Evolutionary conservation across 2,797 vertebrate genomes (phyloP).

Genomic region (Sus cebifrons): DNA sequence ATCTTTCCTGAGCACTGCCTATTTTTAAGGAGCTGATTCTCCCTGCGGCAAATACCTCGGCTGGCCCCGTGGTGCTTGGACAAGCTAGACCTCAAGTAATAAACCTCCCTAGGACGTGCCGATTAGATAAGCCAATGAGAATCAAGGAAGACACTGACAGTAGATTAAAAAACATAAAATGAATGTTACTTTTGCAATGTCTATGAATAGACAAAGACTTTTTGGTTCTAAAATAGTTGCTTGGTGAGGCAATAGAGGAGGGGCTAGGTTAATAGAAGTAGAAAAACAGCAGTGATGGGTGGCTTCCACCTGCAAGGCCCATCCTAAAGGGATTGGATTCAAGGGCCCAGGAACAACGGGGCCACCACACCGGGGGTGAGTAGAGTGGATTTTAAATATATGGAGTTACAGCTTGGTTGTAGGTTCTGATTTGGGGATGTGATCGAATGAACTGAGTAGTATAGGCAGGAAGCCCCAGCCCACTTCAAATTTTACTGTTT

Average conservation of each 20-base stretch:
- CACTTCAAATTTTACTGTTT: background rate
- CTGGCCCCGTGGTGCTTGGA: background rate
- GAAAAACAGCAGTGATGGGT: background rate
- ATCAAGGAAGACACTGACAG: background rate
- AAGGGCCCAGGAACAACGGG: background rate
- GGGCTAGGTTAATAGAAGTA: conserved; percentile 30
- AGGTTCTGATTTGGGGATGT: background rate
- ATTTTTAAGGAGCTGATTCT: background rate
- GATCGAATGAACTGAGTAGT: background rate
- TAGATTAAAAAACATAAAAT: conserved; percentile 70
- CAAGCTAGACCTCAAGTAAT: background rate
- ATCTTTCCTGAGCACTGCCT: background rate
- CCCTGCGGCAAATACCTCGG: background rate
- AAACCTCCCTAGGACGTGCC: conserved; percentile 41
- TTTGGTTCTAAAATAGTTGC: conserved; percentile 66
- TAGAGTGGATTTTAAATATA: conserved; percentile 61
- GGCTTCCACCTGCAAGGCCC: background rate
- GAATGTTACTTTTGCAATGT: conserved; percentile 71
- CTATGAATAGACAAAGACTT: conserved; percentile 78
- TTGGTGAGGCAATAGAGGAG: conserved; percentile 63
- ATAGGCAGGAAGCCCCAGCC: background rate
- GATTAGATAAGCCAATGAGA: conserved; percentile 76
- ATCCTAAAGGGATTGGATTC: conserved; percentile 19
- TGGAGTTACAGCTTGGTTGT: background rate
- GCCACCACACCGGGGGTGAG: conserved; percentile 54